Base-by-base conservation (phyloP, 2,113 vertebrate species). In the Elgaria multicarinata region DNA sequence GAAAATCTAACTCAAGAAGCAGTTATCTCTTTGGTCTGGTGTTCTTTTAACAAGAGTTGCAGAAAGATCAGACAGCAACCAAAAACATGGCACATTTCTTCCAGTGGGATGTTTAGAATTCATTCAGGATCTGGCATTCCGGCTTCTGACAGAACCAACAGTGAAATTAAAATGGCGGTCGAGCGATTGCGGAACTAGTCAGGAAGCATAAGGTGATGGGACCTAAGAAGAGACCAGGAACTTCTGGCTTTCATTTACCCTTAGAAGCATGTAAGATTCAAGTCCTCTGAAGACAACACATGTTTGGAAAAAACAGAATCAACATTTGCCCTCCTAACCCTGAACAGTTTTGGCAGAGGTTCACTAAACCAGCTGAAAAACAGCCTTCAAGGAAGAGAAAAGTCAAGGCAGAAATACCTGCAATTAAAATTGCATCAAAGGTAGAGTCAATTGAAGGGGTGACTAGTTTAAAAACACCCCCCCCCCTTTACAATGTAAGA, bases 81-180 rank as follows among this genome's bases (percentile, higher is more conserved):
- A 14, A 83, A n/a, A 62, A 50, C 3, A n/a, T 33, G 72, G 1
- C 55, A 0, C 2, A 28, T 62, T 36, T 31, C 53, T 22, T 26
- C 28, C 14, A 5, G 42, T 14, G 9, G 12, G 8, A 81, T 1
- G 77, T 53, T 79, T 6, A 78, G 6, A 80, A 36, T 36, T 33
- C 50, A 62, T 1, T 36, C 5, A 0, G 16, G 50, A 12, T 31
- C 3, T 62, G 20, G 1, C 0, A n/a, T 69, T n/a, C n/a, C 13
- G 24, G 46, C 26, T 28, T 74, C 33, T 13, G 12, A n/a, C 5
- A 33, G 67, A 33, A 22, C 42, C 22, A 53, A 36, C n/a, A 3
- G 50, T 14, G 42, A 71, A 33, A 4, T 22, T 2, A n/a, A 74
- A 24, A 33, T 9, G 2, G 69, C n/a, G 69, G 9, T 22, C 0